Evolutionary conservation across 2,888 invertebrate genomes (phyloP), one percentile per base, ranked within the genome.

Genomic region (Alloplasta piceator): DNA sequence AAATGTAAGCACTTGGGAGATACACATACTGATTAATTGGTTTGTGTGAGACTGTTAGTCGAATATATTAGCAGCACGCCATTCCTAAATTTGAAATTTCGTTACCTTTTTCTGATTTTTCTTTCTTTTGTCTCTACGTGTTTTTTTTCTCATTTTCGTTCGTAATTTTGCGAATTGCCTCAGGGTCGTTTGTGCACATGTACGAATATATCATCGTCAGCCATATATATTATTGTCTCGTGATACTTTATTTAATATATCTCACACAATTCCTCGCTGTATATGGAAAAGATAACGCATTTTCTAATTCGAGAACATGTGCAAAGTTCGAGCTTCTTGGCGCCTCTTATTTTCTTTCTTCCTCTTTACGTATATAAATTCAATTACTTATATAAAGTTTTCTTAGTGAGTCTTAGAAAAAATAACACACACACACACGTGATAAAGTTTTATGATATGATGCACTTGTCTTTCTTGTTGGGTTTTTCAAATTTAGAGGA

Each of bases 171-270:
- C 26, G 61, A 71, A 68, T 78, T 14, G 58, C 60, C 43, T 63
- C 63, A 14, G 79, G 78, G 76, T 67, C 63, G 71, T 79, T 73
- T 66, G 56, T 70, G 36, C 55, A 38, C 60, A 70, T 46, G 60
- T 26, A 26, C 26, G 26, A 7, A 67, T 61, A 78, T 74, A 87
- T 88, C 87, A 88, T 86, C 89, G 88, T 87, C 89, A 91, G 88
- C 89, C 89, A 90, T 85, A 83, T 85, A 83, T 87, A 74, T 86
- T 82, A 82, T 80, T 43, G 72, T 84, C 78, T 72, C 86, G 78
- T 86, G 84, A 81, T 71, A 83, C 87, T 90, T 89, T 89, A 89
- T 90, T 90, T 87, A 90, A 82, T 82, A 85, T 87, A 89, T 89
- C 87, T 89, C 90, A 91, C 90, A 90, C 86, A 89, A 84, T 85